A percentile compares a stretch with the other conserved stretches of the same genome.
These are phyloP conservation scores for Trachymyrmex septentrionalis DNA, from an alignment of 1,140 invertebrate genomes.

Conservation along the genomic window DNA sequence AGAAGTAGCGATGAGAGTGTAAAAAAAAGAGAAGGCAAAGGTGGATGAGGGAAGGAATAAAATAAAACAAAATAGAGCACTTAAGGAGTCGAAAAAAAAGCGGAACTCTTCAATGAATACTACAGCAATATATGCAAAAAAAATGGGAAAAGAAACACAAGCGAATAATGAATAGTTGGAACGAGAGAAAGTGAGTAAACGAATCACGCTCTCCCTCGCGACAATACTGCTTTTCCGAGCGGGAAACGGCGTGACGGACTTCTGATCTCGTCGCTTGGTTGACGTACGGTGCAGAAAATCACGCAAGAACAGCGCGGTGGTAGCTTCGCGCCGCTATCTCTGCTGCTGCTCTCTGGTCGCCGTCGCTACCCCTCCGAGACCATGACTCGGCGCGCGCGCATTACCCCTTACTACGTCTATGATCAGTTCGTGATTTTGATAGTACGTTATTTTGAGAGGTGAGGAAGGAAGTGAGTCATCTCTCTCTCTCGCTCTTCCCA, in stretches of 20 bases:
- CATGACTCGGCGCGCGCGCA: constrained; percentile 69
- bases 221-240: neutral
- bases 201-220: neutral
- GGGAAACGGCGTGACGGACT: neutral
- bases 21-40: neutral
- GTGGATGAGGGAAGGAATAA: neutral
- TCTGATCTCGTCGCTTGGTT: neutral
- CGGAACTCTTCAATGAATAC: neutral
- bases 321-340: constrained; percentile 6
- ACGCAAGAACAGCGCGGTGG: neutral
- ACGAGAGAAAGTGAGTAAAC: neutral
- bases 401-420: constrained; percentile 80
- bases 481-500: neutral
- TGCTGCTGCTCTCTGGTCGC: neutral
- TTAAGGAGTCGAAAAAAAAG: neutral
- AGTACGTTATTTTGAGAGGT: constrained; percentile 32
- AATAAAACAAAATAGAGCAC: neutral
- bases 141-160: constrained; percentile 54
- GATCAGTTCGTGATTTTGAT: constrained; percentile 39
- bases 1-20: constrained; percentile 26
- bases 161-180: neutral
- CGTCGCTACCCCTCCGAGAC: neutral
- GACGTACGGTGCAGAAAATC: constrained; percentile 33
- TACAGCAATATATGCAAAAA: constrained; percentile 28
- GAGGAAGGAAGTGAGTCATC: neutral